A percentile compares a stretch with the other conserved stretches of the same genome.
Conservation (phyloP, 2,888 invertebrate genomes). For the Tanypteryx hageni region DNA sequence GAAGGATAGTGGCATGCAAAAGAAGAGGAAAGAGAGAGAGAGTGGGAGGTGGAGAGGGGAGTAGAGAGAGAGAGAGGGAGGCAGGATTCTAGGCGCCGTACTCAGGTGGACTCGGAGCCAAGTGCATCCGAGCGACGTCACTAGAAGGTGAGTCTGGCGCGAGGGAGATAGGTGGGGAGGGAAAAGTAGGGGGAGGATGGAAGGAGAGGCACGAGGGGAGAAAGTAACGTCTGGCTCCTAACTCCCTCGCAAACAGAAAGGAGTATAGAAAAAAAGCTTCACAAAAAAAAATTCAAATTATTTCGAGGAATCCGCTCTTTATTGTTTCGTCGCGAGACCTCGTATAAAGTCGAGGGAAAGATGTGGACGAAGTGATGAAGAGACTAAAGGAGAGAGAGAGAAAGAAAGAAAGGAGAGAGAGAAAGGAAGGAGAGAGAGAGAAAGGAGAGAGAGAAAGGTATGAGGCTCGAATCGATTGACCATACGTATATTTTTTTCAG, state of each 20-base stretch:
- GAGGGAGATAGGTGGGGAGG: background rate
- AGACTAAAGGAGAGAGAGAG: too few species aligned
- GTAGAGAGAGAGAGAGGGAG: background rate
- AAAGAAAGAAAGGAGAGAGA: too few species aligned
- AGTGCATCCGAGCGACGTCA: constrained; percentile 14
- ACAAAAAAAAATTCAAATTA: background rate
- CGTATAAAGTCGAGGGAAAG: background rate
- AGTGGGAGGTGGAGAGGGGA: background rate
- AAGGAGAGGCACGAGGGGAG: background rate
- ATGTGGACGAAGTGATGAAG: background rate
- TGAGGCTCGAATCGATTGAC: too few species aligned
- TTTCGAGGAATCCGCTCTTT: background rate
- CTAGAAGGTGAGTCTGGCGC: background rate
- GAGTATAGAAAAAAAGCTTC: background rate
- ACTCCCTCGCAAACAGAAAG: background rate
- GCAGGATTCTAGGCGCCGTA: background rate
- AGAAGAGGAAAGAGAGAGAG: background rate
- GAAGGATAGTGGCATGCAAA: background rate
- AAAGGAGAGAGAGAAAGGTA: too few species aligned
- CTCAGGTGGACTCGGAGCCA: constrained; percentile 17
- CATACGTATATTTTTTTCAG: background rate
- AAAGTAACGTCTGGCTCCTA: background rate
- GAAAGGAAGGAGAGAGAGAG: too few species aligned
- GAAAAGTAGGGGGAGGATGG: too few species aligned
- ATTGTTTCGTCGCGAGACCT: background rate